phyloP scores from a whole-genome alignment of 2,113 vertebrate species.

The Conger conger region DNA sequence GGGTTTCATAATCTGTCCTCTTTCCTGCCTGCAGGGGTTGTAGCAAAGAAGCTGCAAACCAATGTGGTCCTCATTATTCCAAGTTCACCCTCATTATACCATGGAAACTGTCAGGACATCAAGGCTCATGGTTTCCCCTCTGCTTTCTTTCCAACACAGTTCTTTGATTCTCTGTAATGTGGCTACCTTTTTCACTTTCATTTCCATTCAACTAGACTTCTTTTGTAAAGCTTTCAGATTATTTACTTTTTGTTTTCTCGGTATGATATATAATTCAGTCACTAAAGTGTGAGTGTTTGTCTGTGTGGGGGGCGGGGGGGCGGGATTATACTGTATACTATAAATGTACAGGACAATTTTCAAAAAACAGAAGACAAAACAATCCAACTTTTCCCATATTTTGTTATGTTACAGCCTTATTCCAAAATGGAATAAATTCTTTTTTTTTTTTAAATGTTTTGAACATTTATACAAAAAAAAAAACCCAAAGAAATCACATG shows the following conservation, averaged over 20 bases:
- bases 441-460: too few relatives aligned
- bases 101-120: background rate
- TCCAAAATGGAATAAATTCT: too few relatives aligned
- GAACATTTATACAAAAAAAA: too few relatives aligned
- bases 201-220: background rate
- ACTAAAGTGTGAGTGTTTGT: too few relatives aligned
- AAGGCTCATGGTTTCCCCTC: background rate
- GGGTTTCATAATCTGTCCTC: background rate
- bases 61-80: background rate
- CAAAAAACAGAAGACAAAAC: background rate
- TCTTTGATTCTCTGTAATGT: background rate
- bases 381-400: too few relatives aligned
- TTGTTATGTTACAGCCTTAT: too few relatives aligned
- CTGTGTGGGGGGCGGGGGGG: too few relatives aligned
- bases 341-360: too few relatives aligned
- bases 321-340: too few relatives aligned
- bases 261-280: background rate
- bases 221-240: background rate
- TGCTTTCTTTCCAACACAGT: background rate
- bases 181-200: background rate
- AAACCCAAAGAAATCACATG: too few relatives aligned
- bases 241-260: background rate
- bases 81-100: background rate
- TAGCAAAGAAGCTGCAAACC: background rate
- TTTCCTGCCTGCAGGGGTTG: background rate